These are phyloP conservation scores for Apodemus speciosus DNA, from an alignment of 2,113 vertebrate genomes.

Conservation along the genomic window DNA sequence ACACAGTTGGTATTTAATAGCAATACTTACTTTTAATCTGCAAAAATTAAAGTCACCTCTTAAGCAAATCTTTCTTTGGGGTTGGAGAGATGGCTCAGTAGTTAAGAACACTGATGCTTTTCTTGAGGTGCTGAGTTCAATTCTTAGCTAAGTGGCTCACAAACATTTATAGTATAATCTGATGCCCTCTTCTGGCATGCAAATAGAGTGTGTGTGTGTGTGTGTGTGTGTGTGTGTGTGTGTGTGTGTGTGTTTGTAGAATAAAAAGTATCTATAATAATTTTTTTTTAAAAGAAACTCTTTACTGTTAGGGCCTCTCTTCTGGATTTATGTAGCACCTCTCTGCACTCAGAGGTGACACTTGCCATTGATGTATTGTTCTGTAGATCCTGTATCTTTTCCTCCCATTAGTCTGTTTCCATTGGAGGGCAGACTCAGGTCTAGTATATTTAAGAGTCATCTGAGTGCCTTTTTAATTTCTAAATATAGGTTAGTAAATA, in stretches of 20 bases:
- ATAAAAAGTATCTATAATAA: no score
- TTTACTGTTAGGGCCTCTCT: background rate
- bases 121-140: no score
- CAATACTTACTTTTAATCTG: slow-evolving; percentile 18
- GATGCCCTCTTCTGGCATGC: no score
- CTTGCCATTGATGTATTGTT: background rate
- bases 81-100: no score
- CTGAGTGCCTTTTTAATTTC: background rate
- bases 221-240: no score
- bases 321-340: background rate
- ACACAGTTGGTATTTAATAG: slow-evolving; percentile 30
- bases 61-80: slow-evolving; percentile 4
- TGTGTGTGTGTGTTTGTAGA: no score
- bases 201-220: no score
- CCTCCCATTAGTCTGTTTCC: background rate
- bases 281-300: background rate
- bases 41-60: slow-evolving; percentile 37
- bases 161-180: no score
- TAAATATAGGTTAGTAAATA: slow-evolving; percentile 6
- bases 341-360: background rate
- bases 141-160: no score
- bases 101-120: no score
- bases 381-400: background rate
- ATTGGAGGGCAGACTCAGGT: background rate
- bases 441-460: background rate